Percentiles rank a stretch among this genome's conserved stretches.
These are phyloP conservation scores for Podarcis muralis DNA, from an alignment of 2,113 vertebrate genomes.

Conservation along the genomic window DNA sequence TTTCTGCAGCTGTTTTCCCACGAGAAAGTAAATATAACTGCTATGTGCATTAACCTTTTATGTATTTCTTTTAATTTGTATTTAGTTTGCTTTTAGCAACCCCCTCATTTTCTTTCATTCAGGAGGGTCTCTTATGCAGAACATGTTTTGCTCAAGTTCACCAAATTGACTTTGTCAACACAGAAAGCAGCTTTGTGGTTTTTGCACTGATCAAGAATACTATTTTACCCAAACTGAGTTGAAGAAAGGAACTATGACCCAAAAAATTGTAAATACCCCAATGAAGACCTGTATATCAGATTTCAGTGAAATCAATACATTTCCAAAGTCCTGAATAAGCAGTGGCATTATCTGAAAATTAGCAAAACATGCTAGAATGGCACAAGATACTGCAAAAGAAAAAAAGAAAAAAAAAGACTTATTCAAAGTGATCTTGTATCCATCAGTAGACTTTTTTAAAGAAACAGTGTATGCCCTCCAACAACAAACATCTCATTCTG, in stretches of 20 bases:
- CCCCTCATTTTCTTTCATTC: neutral
- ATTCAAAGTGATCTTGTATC: too few species aligned
- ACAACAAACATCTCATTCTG: too few species aligned
- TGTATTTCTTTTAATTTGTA: neutral
- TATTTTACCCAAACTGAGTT: neutral
- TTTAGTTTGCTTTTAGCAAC: neutral
- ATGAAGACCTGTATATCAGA: neutral
- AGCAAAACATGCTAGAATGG: too few species aligned
- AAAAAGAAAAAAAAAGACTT: too few species aligned
- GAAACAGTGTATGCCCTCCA: too few species aligned
- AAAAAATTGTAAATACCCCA: neutral
- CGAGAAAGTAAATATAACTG: conserved; percentile 37
- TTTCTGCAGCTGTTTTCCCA: conserved; percentile 41
- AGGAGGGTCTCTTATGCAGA: neutral
- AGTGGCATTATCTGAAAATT: too few species aligned
- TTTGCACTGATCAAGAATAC: neutral
- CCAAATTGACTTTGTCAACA: too few species aligned
- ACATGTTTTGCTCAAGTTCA: neutral
- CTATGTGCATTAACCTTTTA: conserved; percentile 52
- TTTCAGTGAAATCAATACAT: too few species aligned
- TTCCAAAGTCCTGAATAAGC: too few species aligned
- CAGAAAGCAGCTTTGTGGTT: neutral
- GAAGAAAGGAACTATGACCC: neutral
- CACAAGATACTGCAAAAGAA: too few species aligned
- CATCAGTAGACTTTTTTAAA: too few species aligned